Conservation (phyloP, 2,888 invertebrate species). For the Netelia melanura region DNA sequence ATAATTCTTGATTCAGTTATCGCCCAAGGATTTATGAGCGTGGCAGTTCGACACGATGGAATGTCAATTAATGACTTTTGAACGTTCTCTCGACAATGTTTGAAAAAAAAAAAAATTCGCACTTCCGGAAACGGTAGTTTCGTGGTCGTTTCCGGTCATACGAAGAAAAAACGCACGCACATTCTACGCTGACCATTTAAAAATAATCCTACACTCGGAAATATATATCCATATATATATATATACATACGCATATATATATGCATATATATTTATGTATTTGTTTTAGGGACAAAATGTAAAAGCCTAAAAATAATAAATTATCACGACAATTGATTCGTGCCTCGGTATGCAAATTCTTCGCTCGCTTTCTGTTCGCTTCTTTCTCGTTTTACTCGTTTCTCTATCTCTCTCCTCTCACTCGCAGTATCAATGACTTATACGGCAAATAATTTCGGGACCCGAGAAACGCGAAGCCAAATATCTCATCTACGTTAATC, state of each 20-base stretch:
- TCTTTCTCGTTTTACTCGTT: background rate
- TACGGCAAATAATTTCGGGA: slow-evolving; percentile 18
- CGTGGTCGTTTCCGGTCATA: background rate
- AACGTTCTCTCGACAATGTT: slow-evolving; percentile 15
- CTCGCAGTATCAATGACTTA: background rate
- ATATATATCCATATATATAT: slow-evolving; percentile 31
- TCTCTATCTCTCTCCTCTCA: background rate
- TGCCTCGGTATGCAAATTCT: slow-evolving; percentile 25
- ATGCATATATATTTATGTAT: slow-evolving; percentile 23
- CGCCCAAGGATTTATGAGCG: background rate
- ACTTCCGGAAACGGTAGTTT: background rate
- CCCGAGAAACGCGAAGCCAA: slow-evolving; percentile 1
- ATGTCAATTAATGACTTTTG: background rate
- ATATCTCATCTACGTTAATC: background rate
- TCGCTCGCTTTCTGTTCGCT: slow-evolving; percentile 8
- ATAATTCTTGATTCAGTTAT: slow-evolving; percentile 20
- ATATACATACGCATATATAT: slow-evolving; percentile 12
- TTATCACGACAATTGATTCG: slow-evolving; percentile 47
- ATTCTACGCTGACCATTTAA: background rate
- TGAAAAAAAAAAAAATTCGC: background rate
- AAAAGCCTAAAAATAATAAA: slow-evolving; percentile 52
- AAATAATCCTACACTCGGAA: slow-evolving; percentile 2
- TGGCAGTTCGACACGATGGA: slow-evolving; percentile 2
- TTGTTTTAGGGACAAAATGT: slow-evolving; percentile 25
- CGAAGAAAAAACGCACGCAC: background rate